Percentiles rank a stretch among this genome's conserved stretches.
Conservation (phyloP, 2,888 invertebrate species). For the Lissocephala sabroskyi region DNA sequence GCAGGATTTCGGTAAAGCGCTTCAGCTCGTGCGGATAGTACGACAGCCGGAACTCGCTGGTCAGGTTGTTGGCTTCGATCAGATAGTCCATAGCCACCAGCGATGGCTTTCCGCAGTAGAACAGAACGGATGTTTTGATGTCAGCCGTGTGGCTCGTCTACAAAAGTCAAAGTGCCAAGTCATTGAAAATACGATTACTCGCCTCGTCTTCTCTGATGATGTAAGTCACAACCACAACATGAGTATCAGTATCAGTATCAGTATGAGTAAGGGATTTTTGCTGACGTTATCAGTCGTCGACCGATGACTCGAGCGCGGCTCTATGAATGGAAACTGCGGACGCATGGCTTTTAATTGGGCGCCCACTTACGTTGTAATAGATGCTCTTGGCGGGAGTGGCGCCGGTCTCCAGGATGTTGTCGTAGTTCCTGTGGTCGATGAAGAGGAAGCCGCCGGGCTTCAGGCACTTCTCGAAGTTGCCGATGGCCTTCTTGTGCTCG, state of each 20-base stretch:
- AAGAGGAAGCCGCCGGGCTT: conserved; percentile 88
- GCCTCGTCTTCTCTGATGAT: too few species aligned
- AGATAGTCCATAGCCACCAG: conserved; percentile 88
- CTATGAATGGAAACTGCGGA: conserved; percentile 12
- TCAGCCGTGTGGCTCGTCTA: conserved; percentile 87
- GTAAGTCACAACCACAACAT: too few species aligned
- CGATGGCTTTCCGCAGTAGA: conserved; percentile 82
- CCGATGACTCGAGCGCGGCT: background rate
- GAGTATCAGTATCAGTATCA: background rate
- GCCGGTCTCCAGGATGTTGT: conserved; percentile 84
- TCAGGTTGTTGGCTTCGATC: conserved; percentile 76
- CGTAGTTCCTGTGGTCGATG: conserved; percentile 93
- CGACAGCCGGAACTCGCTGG: conserved; percentile 87
- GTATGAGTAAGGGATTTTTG: too few species aligned
- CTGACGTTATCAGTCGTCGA: conserved; percentile 11
- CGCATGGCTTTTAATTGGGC: conserved; percentile 39
- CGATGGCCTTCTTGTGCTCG: conserved; percentile 84
- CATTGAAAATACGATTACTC: conserved; percentile 22
- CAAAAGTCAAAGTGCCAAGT: conserved; percentile 47
- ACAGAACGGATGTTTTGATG: conserved; percentile 88
- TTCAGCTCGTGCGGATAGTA: conserved; percentile 89
- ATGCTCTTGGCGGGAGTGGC: conserved; percentile 86
- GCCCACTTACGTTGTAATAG: conserved; percentile 87
- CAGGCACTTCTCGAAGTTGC: conserved; percentile 86
- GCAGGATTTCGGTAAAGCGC: conserved; percentile 81